Percentiles rank a stretch among this genome's conserved stretches.
Conservation (phyloP, 2,797 vertebrate species). For the Acridotheres tristis region DNA sequence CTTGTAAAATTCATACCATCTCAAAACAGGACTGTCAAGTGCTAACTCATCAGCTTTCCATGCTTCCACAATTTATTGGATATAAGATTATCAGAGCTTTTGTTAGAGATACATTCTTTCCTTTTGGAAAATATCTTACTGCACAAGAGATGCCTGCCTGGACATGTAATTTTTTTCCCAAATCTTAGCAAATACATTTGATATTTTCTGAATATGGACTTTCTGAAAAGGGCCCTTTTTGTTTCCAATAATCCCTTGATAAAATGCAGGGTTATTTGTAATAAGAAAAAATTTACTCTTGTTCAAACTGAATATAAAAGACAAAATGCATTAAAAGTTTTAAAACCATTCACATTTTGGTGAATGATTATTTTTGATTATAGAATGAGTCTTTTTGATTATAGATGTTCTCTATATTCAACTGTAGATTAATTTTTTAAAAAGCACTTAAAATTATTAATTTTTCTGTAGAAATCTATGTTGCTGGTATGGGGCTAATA, state of each 20-base stretch:
- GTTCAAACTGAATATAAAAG: neutral
- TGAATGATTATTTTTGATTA: neutral
- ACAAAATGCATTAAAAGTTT: neutral
- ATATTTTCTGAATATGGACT: neutral
- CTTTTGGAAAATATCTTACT: neutral
- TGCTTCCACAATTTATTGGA: neutral
- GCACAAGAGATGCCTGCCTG: neutral
- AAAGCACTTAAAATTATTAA: neutral
- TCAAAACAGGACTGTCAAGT: neutral
- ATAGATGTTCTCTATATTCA: neutral
- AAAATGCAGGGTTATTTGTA: neutral
- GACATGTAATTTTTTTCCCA: neutral
- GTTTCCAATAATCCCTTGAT: neutral
- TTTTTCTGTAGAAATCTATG: neutral
- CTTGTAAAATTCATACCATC: neutral
- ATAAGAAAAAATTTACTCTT: neutral
- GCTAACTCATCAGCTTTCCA: neutral
- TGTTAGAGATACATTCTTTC: neutral
- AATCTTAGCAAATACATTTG: neutral
- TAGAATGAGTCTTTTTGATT: neutral
- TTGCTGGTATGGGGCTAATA: neutral
- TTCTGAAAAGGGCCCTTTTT: neutral
- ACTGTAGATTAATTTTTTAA: neutral
- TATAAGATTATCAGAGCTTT: neutral
- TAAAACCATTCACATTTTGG: neutral